These are phyloP conservation scores for Phyllostomus discolor DNA, from an alignment of 2,113 vertebrate species.

Conservation along the genomic window DNA sequence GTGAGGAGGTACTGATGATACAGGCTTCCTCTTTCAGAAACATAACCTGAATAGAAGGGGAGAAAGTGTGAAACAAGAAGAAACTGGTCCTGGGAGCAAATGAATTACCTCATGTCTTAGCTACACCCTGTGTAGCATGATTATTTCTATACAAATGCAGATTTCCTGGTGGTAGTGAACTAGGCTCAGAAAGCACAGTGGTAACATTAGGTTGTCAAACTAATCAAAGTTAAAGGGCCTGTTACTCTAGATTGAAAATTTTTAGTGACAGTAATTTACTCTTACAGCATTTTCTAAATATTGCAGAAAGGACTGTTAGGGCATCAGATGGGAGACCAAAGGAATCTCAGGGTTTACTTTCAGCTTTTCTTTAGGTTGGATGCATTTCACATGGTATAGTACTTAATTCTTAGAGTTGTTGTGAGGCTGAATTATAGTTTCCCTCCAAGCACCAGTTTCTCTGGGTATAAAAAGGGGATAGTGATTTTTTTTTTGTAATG, in stretches of 20 bases:
- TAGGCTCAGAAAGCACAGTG: conserved; percentile 50
- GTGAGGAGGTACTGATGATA: not conserved
- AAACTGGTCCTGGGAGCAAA: conserved; percentile 62
- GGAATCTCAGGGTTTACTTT: not conserved
- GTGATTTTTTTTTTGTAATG: conserved; percentile 30
- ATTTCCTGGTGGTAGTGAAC: conserved; percentile 53
- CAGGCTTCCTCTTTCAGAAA: not conserved
- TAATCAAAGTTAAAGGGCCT: conserved; percentile 38
- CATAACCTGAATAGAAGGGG: conserved; percentile 27
- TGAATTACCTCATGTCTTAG: conserved; percentile 64
- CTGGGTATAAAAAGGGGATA: conserved; percentile 44
- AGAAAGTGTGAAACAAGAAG: conserved; percentile 61
- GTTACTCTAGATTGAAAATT: not conserved
- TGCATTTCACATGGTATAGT: not conserved
- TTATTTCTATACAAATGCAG: conserved; percentile 61
- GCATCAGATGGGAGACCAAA: not conserved
- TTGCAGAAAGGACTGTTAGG: not conserved
- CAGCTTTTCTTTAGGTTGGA: not conserved
- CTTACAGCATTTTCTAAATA: not conserved
- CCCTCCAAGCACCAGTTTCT: conserved; percentile 24
- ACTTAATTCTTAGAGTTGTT: conserved; percentile 3
- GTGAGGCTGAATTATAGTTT: conserved; percentile 48
- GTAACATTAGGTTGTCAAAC: conserved; percentile 36
- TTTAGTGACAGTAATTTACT: not conserved
- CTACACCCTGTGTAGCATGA: conserved; percentile 54